phyloP scores from a whole-genome alignment of 2,113 vertebrate species.

The Corythornis vintsioides region DNA sequence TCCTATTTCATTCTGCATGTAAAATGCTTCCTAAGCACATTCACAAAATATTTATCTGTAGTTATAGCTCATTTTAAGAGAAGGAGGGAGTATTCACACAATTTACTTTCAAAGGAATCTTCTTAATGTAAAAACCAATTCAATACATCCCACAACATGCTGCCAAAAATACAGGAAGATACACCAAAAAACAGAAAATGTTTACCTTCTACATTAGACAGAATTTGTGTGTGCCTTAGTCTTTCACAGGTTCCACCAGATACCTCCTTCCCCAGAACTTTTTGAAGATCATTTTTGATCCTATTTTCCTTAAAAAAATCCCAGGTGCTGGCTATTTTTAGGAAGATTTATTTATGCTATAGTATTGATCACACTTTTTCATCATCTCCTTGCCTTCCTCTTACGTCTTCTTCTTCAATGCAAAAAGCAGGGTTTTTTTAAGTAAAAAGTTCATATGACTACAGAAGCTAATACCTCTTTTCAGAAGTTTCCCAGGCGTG shows the following conservation, averaged over 20 bases:
- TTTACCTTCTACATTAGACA: neutral
- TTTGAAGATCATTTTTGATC: neutral
- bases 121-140: neutral
- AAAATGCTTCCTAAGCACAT: conserved; percentile 16
- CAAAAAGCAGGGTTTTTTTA: neutral
- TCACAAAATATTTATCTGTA: conserved; percentile 46
- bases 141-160: neutral
- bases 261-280: neutral
- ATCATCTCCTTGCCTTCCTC: neutral
- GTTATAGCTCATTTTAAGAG: conserved; percentile 40
- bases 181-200: neutral
- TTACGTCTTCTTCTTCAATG: neutral
- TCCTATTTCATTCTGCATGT: neutral
- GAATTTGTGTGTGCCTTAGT: neutral
- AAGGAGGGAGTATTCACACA: neutral
- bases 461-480: neutral
- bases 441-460: neutral
- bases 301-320: neutral
- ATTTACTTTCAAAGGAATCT: conserved; percentile 15
- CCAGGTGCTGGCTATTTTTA: neutral
- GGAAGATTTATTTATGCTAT: neutral
- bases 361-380: neutral
- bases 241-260: neutral
- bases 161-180: neutral
- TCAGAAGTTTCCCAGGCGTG: neutral